phyloP scores from a whole-genome alignment of 1,140 invertebrate genomes.

The Eumeta japonica region DNA sequence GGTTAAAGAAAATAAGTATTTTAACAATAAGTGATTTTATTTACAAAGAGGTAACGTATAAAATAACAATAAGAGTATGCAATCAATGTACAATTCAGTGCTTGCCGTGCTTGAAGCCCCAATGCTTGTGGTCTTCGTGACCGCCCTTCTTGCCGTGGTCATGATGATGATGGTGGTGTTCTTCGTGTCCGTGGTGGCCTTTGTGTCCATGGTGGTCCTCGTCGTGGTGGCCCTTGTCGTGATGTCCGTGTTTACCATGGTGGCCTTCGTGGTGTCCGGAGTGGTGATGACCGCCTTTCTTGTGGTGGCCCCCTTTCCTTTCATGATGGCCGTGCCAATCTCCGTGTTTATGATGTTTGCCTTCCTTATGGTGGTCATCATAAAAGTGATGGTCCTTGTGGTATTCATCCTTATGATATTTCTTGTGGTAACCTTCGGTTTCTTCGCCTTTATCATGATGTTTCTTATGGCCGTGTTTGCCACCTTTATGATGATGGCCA shows the following conservation, averaged over 20 bases:
- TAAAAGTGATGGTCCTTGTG: conserved; percentile 72
- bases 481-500: conserved; percentile 66
- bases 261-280: conserved; percentile 63
- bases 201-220: conserved; percentile 66
- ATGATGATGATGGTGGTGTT: conserved; percentile 65
- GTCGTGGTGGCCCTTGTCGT: conserved; percentile 63
- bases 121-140: conserved; percentile 66
- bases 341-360: conserved; percentile 64
- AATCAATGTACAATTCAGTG: conserved; percentile 32
- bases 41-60: conserved; percentile 29
- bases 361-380: conserved; percentile 65
- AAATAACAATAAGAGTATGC: conserved; percentile 23
- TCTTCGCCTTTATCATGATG: conserved; percentile 65
- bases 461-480: conserved; percentile 63
- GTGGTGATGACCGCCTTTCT: conserved; percentile 65
- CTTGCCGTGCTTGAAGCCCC: conserved; percentile 58
- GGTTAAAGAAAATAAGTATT: too few species aligned
- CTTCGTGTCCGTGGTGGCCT: conserved; percentile 64
- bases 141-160: conserved; percentile 69
- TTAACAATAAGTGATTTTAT: conserved; percentile 31
- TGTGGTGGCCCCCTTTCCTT: conserved; percentile 60
- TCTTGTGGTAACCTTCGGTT: conserved; percentile 66
- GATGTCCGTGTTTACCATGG: conserved; percentile 62
- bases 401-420: conserved; percentile 70
- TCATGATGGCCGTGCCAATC: conserved; percentile 62